phyloP scores from a whole-genome alignment of 2,797 vertebrate species.

The Florisuga fusca region DNA sequence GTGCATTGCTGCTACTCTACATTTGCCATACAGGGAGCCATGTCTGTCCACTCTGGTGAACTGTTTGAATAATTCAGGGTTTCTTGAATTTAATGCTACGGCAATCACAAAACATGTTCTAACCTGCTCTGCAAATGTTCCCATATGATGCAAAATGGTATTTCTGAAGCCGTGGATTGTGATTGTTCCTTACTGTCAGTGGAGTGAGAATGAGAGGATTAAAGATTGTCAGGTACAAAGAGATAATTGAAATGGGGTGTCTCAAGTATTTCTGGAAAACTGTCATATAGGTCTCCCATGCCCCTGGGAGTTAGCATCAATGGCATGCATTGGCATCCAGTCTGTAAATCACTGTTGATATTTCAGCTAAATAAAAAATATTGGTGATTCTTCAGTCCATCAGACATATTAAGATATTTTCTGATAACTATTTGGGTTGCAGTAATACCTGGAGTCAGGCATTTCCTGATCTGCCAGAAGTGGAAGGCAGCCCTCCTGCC shows the following conservation, averaged over 20 bases:
- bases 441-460: neutral
- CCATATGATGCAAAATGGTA: neutral
- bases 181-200: neutral
- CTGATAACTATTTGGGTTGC: neutral
- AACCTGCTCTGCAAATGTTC: neutral
- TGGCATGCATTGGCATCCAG: neutral
- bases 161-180: neutral
- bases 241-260: neutral
- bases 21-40: neutral
- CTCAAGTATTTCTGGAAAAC: neutral
- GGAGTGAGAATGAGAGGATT: neutral
- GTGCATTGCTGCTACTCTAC: neutral
- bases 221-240: neutral
- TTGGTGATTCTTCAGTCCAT: neutral
- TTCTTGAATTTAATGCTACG: neutral
- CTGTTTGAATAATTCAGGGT: neutral
- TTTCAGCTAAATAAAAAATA: neutral
- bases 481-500: neutral
- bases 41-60: neutral
- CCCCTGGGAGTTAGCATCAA: neutral
- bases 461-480: neutral
- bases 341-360: neutral
- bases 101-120: neutral
- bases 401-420: neutral
- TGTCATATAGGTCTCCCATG: neutral